Base-by-base conservation (phyloP, 2,113 vertebrate genomes). In the Reinhardtius hippoglossoides region DNA sequence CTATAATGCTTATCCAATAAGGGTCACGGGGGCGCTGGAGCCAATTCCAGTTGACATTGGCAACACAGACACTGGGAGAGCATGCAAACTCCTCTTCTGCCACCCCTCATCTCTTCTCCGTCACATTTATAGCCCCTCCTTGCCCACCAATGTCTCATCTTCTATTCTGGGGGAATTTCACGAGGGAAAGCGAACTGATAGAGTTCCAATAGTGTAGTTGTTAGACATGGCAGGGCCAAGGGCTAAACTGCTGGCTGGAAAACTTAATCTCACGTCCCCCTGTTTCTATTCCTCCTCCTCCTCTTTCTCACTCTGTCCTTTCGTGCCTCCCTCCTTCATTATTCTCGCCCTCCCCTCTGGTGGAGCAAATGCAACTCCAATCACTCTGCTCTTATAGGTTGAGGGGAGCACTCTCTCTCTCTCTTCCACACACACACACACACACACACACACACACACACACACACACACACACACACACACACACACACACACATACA, bases 171-270 rank as follows among this genome's bases (percentile, higher is more conserved):
- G 31, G 44, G 52, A 74, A 70, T 74, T 58, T 37, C 77, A 67
- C 64, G 44, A 80, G 76, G 60, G 68, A 74, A 77, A 76, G 67
- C 1, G 21, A 85, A 74, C 71, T 82, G 85, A 88, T 87, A 84
- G 80, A 81, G 83, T 89, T 89, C 82, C 88, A 88, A 83, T 88
- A 78, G 76, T 76, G 71, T 80, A 67, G 76, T 69, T 83, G 84
- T 82, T 72, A 81, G 71, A 87, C 88, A 88, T 67, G 71, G 82
- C 75, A 84, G 69, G 74, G 57, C 88, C 74, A 63, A 77, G 84
- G 78, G 72, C 81, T 82, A 71, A 81, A 75, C 88, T 84, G 71
- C 77, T 80, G 81, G 74, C 81, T 73, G 70, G 72, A 84, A 89
- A 89, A 84, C 86, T 68, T 90, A 74, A 83, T 83, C 71, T 82